Evolutionary conservation across 2,113 vertebrate genomes (phyloP).

Genomic region (Ovis canadensis): DNA sequence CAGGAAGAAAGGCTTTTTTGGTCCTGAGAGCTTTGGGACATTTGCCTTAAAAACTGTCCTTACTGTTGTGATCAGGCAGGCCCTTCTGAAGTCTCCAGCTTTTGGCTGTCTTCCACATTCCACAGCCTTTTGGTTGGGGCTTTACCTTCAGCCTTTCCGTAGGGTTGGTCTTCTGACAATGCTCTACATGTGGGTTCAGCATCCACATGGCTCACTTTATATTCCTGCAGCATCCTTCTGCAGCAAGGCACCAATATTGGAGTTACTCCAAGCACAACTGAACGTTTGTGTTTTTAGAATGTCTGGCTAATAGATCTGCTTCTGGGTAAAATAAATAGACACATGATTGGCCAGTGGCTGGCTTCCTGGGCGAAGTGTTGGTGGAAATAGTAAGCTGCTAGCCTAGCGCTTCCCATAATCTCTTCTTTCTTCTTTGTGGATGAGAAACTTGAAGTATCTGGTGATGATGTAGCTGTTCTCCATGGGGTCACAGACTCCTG

Average conservation of each 20-base stretch:
- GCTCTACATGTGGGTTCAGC: neutral
- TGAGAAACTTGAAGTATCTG: neutral
- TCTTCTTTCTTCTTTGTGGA: neutral
- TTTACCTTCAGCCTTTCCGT: neutral
- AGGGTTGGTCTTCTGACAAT: neutral
- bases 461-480: neutral
- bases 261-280: slow-evolving; percentile 66
- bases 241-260: slow-evolving; percentile 67
- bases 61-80: neutral
- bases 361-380: neutral
- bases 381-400: neutral
- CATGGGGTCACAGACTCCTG: neutral
- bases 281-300: slow-evolving; percentile 62
- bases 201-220: slow-evolving; percentile 38
- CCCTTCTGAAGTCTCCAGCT: neutral
- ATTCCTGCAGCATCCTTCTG: slow-evolving; percentile 67
- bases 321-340: slow-evolving; percentile 57
- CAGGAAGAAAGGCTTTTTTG: neutral
- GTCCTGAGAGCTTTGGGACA: neutral
- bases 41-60: neutral
- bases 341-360: slow-evolving; percentile 33
- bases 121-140: neutral
- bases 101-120: neutral
- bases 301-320: slow-evolving; percentile 60
- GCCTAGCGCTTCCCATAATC: neutral